Evolutionary conservation across 2,113 vertebrate genomes (phyloP), one percentile per base, ranked within the genome.

Genomic region (Burhinus bistriatus): DNA sequence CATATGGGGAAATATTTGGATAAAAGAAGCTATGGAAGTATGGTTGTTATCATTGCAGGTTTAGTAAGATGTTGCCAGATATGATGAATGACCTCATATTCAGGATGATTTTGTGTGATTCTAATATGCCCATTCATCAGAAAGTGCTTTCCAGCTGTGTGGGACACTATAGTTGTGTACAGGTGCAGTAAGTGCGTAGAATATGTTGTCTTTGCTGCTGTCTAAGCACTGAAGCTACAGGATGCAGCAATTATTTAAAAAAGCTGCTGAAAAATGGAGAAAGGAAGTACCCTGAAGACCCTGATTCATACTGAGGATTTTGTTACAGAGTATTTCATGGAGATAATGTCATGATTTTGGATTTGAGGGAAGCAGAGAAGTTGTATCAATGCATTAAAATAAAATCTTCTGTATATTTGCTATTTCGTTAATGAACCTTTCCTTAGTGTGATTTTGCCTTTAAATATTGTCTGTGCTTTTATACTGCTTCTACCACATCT

Each of bases 191-290:
- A 61, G 27, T 84, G 22, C 69, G 55, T 47, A 55, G 30, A 87
- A 87, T 90, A 64, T 65, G 34, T 94, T 68, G 42, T 68, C 62
- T 89, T 94, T 82, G 40, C 49, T 94, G 45, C 32, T 93, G 82
- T 68, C 44, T 82, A 62, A 95, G 73, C 20, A 6, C 83, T 59
- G 71, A 87, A 94, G 85, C 91, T 94, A 90, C 55, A 79, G 66
- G 79, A 77, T 89, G 32, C 76, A 84, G 83, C 62, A 93, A 45
- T 95, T 96, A 85, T 81, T 92, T 72, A 62, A 95, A 96, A 97
- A 72, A 36, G 34, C 51, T 91, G 64, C 87, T 55, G 36, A 64
- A 86, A 57, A 59, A 68, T 34, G 51, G 25, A 83, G 40, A 64
- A 42, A 20, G n/a, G 5, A 82, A 55, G 27, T 62, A 54, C 11